Percentiles rank a stretch among this genome's conserved stretches.
phyloP scores from a whole-genome alignment of 2,113 vertebrate genomes.

The Tympanuchus pallidicinctus region DNA sequence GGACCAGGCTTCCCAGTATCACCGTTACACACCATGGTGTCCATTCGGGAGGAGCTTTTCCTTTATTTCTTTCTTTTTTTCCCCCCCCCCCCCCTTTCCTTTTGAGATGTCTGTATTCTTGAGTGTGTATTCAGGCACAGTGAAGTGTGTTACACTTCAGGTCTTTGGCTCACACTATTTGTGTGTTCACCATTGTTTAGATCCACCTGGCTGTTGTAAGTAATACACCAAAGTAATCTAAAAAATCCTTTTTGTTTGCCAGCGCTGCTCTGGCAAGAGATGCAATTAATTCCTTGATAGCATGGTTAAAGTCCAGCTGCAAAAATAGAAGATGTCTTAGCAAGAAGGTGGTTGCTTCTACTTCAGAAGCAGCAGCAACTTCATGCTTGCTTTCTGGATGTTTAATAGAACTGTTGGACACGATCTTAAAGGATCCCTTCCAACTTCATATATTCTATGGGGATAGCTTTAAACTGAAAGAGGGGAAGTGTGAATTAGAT shows the following conservation, averaged over 20 bases:
- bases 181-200: neutral
- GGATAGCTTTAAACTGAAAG: too few species aligned
- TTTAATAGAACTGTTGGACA: neutral
- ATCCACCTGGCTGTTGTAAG: neutral
- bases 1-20: neutral
- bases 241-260: conserved; percentile 27
- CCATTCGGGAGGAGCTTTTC: rapidly evolving
- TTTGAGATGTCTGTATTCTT: neutral
- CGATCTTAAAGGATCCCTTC: too few species aligned
- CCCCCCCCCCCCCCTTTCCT: neutral
- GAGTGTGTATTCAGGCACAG: neutral
- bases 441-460: too few species aligned
- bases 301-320: neutral
- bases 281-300: neutral
- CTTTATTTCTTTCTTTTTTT: rapidly evolving
- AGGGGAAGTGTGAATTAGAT: neutral
- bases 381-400: neutral
- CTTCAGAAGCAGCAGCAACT: rapidly evolving
- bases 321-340: neutral
- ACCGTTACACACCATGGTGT: neutral
- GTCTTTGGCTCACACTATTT: neutral
- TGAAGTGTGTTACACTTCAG: rapidly evolving
- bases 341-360: rapidly evolving
- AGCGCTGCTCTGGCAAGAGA: neutral
- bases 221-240: neutral